A percentile compares a stretch with the other conserved stretches of the same genome.
phyloP scores from a whole-genome alignment of 2,888 invertebrate genomes.

The Campoletis raptor region DNA sequence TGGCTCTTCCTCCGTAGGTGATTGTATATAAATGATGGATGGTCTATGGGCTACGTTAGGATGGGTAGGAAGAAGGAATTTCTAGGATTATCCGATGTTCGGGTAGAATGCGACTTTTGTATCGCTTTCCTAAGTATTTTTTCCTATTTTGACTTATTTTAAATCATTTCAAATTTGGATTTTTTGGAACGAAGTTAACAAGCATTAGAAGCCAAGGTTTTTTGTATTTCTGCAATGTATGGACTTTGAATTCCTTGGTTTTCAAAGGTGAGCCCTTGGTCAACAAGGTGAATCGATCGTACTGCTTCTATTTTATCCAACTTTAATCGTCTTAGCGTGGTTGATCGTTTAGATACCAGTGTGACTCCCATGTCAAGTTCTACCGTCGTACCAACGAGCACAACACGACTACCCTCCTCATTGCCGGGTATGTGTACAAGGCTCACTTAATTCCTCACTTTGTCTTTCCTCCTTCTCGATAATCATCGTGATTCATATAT shows the following conservation, averaged over 20 bases:
- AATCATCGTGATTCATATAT: constrained; percentile 72
- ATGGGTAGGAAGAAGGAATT: neutral
- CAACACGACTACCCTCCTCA: constrained; percentile 15
- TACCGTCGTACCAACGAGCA: constrained; percentile 10
- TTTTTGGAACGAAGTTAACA: neutral
- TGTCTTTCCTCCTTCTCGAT: constrained; percentile 57
- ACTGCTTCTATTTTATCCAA: constrained; percentile 31
- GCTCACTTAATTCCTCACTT: constrained; percentile 29
- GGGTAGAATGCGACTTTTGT: neutral
- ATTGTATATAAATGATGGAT: constrained; percentile 25
- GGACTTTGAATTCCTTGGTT: neutral
- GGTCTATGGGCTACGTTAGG: neutral
- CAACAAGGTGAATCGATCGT: constrained; percentile 59
- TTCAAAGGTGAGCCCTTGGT: constrained; percentile 16
- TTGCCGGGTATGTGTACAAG: neutral
- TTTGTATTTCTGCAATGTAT: neutral
- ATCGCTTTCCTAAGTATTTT: neutral
- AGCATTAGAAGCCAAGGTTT: neutral
- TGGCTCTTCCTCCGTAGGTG: neutral
- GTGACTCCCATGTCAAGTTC: constrained; percentile 57
- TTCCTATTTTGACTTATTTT: neutral
- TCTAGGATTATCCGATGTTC: neutral
- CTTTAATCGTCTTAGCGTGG: constrained; percentile 58
- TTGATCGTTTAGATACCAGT: constrained; percentile 59
- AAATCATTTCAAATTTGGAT: neutral